Conservation (phyloP, 2,113 vertebrate genomes). For the Sander vitreus region DNA sequence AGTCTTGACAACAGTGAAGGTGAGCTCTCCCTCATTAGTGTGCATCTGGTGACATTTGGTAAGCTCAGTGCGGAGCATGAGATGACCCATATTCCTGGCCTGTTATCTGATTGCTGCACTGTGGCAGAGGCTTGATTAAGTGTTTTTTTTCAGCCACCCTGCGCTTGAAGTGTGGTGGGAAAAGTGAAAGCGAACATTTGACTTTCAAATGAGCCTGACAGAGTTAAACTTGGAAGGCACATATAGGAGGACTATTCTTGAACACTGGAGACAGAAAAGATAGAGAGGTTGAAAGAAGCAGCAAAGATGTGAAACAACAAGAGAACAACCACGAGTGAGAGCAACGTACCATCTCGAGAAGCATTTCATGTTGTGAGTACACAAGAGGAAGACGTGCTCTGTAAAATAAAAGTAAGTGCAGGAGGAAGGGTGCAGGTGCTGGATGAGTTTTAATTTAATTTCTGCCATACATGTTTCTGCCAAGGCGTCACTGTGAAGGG, state of each 20-base stretch:
- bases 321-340: slow-evolving; percentile 15
- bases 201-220: slow-evolving; percentile 79
- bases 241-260: slow-evolving; percentile 60
- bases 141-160: slow-evolving; percentile 58
- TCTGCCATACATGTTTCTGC: slow-evolving; percentile 40
- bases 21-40: slow-evolving; percentile 54
- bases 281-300: slow-evolving; percentile 39
- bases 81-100: slow-evolving; percentile 75
- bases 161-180: slow-evolving; percentile 62
- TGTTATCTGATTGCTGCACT: slow-evolving; percentile 74
- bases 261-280: slow-evolving; percentile 47
- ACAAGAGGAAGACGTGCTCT: slow-evolving; percentile 6
- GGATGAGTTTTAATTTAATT: slow-evolving; percentile 35
- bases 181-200: slow-evolving; percentile 73
- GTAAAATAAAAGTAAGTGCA: slow-evolving; percentile 9
- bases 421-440: not conserved
- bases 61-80: slow-evolving; percentile 33
- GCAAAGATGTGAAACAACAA: slow-evolving; percentile 41
- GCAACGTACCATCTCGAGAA: slow-evolving; percentile 8
- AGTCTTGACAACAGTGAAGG: slow-evolving; percentile 32
- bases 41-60: slow-evolving; percentile 39
- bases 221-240: slow-evolving; percentile 74
- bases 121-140: slow-evolving; percentile 73
- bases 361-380: slow-evolving; percentile 34
- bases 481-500: slow-evolving; percentile 21